Evolutionary conservation across 2,797 vertebrate genomes (phyloP), one percentile per base, ranked within the genome.

Genomic region (Molossus alvarezi): DNA sequence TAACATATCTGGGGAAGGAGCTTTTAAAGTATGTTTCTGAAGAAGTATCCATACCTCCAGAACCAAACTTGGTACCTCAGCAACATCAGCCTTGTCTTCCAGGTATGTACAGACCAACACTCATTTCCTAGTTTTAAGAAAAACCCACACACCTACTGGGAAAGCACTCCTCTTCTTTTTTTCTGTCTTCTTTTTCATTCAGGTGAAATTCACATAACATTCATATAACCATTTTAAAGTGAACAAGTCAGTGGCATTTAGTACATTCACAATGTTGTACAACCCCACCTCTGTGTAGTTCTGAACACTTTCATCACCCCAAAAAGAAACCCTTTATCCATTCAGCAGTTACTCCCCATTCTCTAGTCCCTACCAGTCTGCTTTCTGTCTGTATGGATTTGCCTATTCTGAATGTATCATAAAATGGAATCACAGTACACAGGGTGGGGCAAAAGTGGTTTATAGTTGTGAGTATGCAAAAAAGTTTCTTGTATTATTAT

Each of bases 1-100:
- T 99, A 96, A 98, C 93, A 0, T 99, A 99, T 95, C 96, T 94
- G 95, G 98, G 98, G 80, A 99, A 97, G 60, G 96, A 98, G 71
- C 97, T 99, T 96, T 98, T 98, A 93, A 96, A 98, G 95, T 98
- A 98, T 88, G 23, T 97, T 94, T 88, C 62, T 95, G 95, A 98
- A n/a, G 88, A 95, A 75, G 41, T 45, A 33, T 51, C 93, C 89
- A 13, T 81, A 92, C 92, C 95, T 87, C 90, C 86, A 60, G 95
- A 97, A 65, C 27, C 77, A 51, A 88, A 94, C 25, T 21, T 94
- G n/a, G 37, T 76, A 21, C 25, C 76, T 73, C 96, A 97, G n/a
- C 95, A 97, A 33, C 41, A 71, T 83, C 91, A 95, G 3, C 33
- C 71, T 92, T 89, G 45, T 80, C 88, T 90, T 72, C 83, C 94